Evolutionary conservation across 2,797 vertebrate genomes (phyloP).

Genomic region (Acrossocheilus wenchowensis): DNA sequence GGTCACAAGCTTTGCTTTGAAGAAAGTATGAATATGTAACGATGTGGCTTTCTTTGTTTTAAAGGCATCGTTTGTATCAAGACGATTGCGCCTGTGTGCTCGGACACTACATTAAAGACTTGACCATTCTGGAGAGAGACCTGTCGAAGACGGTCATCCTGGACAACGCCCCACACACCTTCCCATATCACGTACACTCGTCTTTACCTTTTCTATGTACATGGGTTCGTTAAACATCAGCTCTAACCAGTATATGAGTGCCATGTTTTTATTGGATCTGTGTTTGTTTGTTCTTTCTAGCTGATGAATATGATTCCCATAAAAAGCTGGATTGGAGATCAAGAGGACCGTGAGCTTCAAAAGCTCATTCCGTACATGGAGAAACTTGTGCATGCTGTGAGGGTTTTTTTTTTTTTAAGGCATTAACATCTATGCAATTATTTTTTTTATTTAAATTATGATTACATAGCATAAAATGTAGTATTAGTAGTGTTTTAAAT

Average conservation of each 20-base stretch:
- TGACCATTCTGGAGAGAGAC: conserved; percentile 79
- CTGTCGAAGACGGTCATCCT: conserved; percentile 83
- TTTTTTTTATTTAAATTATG: not conserved
- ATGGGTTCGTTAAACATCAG: not conserved
- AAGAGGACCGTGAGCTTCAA: conserved; percentile 78
- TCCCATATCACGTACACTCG: conserved; percentile 80
- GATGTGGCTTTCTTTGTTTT: not conserved
- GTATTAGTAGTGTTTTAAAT: not conserved
- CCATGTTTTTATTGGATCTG: not conserved
- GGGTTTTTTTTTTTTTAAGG: conserved; percentile 39
- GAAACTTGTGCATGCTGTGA: conserved; percentile 75
- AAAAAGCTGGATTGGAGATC: conserved; percentile 78
- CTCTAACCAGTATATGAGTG: not conserved
- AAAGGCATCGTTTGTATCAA: conserved; percentile 83
- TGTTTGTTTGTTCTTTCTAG: conserved; percentile 64
- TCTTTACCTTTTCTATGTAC: not conserved
- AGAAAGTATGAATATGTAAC: not conserved
- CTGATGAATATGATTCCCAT: conserved; percentile 81
- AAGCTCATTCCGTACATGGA: conserved; percentile 78
- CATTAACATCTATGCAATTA: not conserved
- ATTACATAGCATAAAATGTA: not conserved
- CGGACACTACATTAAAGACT: conserved; percentile 87
- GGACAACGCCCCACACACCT: conserved; percentile 81
- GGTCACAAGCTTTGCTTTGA: not conserved
- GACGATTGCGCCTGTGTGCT: conserved; percentile 81